These are phyloP conservation scores for Pseudomyrmex pallidus DNA, from an alignment of 1,140 invertebrate species.

Conservation along the genomic window DNA sequence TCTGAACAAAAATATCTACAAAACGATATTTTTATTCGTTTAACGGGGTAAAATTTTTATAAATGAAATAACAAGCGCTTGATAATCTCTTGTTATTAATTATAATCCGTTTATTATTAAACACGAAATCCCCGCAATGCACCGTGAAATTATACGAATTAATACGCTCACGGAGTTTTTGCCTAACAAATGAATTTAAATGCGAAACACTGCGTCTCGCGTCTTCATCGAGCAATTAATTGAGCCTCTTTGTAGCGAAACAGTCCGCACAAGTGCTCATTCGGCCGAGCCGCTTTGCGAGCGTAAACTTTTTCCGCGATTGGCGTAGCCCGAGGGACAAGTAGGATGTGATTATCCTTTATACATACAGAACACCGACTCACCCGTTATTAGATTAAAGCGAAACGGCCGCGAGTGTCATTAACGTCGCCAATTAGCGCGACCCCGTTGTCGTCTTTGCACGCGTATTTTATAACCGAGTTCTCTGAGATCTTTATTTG, in stretches of 20 bases:
- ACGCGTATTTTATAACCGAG: slow-evolving; percentile 35
- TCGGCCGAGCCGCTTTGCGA: slow-evolving; percentile 3
- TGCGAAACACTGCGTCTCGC: background rate
- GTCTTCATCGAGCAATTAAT: slow-evolving; percentile 20
- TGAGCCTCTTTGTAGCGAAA: slow-evolving; percentile 41
- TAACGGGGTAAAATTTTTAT: no score
- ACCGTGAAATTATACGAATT: background rate
- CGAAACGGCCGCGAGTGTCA: slow-evolving; percentile 41
- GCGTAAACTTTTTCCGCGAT: slow-evolving; percentile 31
- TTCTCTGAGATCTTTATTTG: slow-evolving; percentile 42
- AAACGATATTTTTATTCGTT: no score
- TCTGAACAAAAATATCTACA: no score
- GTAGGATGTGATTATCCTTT: slow-evolving; percentile 48
- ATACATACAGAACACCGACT: slow-evolving; percentile 9
- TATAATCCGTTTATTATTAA: slow-evolving; percentile 1
- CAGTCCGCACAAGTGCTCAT: background rate
- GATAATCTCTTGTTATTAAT: no score
- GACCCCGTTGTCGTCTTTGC: slow-evolving; percentile 35
- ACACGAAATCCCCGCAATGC: no score
- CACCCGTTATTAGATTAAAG: slow-evolving; percentile 53
- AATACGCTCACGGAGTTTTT: background rate
- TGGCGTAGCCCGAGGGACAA: slow-evolving; percentile 46
- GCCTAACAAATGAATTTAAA: slow-evolving; percentile 3
- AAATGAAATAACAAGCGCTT: no score
- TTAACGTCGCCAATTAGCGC: slow-evolving; percentile 54